phyloP scores from a whole-genome alignment of 2,113 vertebrate species.

The Aythya baeri region DNA sequence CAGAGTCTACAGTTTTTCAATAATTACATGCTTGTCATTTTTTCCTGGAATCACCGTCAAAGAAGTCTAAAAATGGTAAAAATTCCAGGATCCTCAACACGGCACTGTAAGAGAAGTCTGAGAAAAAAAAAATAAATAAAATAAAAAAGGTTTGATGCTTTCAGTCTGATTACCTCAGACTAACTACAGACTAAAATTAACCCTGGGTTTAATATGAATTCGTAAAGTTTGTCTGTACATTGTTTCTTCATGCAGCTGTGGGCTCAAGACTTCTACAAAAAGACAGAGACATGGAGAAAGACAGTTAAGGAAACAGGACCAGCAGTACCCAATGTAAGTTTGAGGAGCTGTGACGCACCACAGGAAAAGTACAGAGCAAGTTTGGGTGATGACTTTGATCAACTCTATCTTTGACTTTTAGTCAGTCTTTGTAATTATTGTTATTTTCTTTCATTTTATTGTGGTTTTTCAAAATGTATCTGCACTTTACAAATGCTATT shows the following conservation, averaged over 20 bases:
- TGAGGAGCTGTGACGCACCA: not conserved
- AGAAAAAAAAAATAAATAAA: not conserved
- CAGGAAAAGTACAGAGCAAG: constrained; percentile 37
- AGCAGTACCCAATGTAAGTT: not conserved
- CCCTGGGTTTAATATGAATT: not conserved
- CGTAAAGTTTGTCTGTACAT: not conserved
- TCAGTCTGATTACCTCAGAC: not conserved
- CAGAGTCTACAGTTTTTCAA: not conserved
- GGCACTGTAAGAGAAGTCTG: not conserved
- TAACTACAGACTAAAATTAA: not conserved
- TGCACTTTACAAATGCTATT: not conserved
- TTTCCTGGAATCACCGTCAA: not conserved
- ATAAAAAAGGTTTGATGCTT: not conserved
- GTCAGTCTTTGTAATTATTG: constrained; percentile 60
- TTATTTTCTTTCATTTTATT: constrained; percentile 55
- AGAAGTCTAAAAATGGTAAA: not conserved
- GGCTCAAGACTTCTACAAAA: not conserved
- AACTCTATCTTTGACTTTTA: constrained; percentile 40
- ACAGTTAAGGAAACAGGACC: not conserved
- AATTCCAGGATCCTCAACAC: not conserved
- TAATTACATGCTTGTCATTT: not conserved
- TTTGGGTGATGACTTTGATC: not conserved
- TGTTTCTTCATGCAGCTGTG: not conserved
- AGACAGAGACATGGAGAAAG: not conserved
- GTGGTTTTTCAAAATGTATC: constrained; percentile 55